Percentiles rank a stretch among this genome's conserved stretches.
Evolutionary conservation across 2,113 vertebrate genomes (phyloP).

Genomic region (Malaclemys terrapin): DNA sequence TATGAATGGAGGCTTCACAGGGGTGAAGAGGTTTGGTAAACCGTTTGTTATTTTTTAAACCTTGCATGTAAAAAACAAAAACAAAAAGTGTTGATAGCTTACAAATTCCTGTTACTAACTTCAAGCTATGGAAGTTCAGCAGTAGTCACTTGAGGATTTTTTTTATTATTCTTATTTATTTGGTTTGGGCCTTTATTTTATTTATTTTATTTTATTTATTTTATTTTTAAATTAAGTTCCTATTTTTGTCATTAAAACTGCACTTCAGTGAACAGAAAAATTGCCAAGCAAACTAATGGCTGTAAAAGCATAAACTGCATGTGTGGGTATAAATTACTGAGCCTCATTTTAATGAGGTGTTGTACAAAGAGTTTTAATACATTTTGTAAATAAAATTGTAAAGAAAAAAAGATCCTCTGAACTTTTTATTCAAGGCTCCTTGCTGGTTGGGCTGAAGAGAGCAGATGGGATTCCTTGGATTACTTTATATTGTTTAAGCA

Average conservation of each 20-base stretch:
- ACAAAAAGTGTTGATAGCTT: conserved; percentile 88
- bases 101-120: conserved; percentile 88
- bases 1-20: conserved; percentile 85
- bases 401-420: conserved; percentile 80
- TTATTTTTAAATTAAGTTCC: conserved; percentile 71
- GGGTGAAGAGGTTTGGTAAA: conserved; percentile 81
- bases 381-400: conserved; percentile 99
- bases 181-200: conserved; percentile 21
- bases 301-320: conserved; percentile 96
- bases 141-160: conserved; percentile 82
- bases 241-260: conserved; percentile 81
- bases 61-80: conserved; percentile 90
- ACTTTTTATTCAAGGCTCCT: not conserved
- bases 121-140: conserved; percentile 84
- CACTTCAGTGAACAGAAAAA: conserved; percentile 89
- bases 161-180: not conserved
- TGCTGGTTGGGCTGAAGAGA: not conserved
- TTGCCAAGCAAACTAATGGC: conserved; percentile 91
- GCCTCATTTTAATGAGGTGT: conserved; percentile 92
- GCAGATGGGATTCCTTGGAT: not conserved
- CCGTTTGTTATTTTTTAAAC: conserved; percentile 83
- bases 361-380: conserved; percentile 99
- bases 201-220: conserved; percentile 57
- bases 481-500: not conserved
- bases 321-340: conserved; percentile 91